These are phyloP conservation scores for Vanessa cardui DNA, from an alignment of 2,888 invertebrate species.

Conservation along the genomic window DNA sequence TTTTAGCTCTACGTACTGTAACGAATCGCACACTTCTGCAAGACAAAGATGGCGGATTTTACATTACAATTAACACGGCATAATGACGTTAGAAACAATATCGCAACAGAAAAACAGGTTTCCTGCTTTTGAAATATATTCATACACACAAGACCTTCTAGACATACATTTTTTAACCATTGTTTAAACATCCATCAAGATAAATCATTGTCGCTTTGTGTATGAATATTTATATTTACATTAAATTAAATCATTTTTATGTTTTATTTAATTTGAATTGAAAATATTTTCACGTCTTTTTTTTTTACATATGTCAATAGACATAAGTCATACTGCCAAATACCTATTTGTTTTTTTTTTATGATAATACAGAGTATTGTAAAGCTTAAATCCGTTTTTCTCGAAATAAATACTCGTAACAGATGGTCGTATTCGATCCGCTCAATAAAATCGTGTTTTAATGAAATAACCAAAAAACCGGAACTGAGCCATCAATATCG, in stretches of 20 bases:
- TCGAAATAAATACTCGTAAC: conserved; percentile 45
- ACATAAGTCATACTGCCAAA: background rate
- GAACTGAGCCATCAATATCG: conserved; percentile 62
- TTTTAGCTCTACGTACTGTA: conserved; percentile 40
- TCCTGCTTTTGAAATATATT: conserved; percentile 60
- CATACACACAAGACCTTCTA: conserved; percentile 43
- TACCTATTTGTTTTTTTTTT: background rate
- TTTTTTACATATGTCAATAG: no score
- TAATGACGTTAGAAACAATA: conserved; percentile 72
- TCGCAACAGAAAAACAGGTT: conserved; percentile 73
- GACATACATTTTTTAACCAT: conserved; percentile 36
- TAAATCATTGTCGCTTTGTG: background rate
- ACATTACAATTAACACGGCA: conserved; percentile 73
- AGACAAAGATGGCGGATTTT: conserved; percentile 75
- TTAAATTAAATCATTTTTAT: background rate
- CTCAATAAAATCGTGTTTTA: conserved; percentile 52
- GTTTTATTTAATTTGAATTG: no score
- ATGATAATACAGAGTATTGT: background rate
- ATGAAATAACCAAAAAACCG: conserved; percentile 54
- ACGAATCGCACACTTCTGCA: conserved; percentile 70
- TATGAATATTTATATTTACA: conserved; percentile 5
- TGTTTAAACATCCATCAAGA: conserved; percentile 14
- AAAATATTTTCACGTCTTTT: no score
- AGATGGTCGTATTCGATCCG: conserved; percentile 51
- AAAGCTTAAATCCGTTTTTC: conserved; percentile 2